Base-by-base conservation (phyloP, 2,797 vertebrate species). In the Masticophis lateralis region DNA sequence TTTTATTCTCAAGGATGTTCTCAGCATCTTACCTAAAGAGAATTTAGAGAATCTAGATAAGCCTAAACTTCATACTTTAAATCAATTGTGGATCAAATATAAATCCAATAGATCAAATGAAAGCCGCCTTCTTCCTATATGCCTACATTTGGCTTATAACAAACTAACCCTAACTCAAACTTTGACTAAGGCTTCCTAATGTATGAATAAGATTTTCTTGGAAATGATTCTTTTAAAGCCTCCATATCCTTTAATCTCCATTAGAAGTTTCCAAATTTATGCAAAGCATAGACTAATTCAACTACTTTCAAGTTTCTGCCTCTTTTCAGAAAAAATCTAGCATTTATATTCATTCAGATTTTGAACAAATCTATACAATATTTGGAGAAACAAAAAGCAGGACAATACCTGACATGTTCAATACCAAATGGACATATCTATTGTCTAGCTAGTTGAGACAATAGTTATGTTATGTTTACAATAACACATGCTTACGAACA, bases 181-280 rank as follows among this genome's bases (percentile, higher is more conserved):
- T 47, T 61, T 79, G 74, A 43, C 74, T 79, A 79, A 10, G 9
- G 7, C 18, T 79, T 43, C 74, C 74, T 79, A 47, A 22, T 79
- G 37, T 79, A 47, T 43, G 37, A 43, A 79, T 79, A 4, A 43
- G 18, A 43, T 11, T 79, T 79, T 79, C 20, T 79, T 79, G 5
- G 37, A 47, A 79, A 22, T 1, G 18, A 22, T 79, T 79, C 9
- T 79, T 79, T 43, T 43, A 43, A 79, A 37, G 18, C 3, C 18
- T 79, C 74, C 0, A 1, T 79, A 22, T 69, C 66, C 66, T 69
- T 18, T 43, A 79, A 47, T 43, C 20, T 1, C 0, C 83, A 74
- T 94, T 95, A 87, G 1, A 55, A 90, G 87, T 66, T 87, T 91
- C 25, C 90, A 32, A 1, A 74, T 37, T 92, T 89, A 53, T 66